These are phyloP conservation scores for Hoplias malabaricus DNA, from an alignment of 2,113 vertebrate species.

Conservation along the genomic window DNA sequence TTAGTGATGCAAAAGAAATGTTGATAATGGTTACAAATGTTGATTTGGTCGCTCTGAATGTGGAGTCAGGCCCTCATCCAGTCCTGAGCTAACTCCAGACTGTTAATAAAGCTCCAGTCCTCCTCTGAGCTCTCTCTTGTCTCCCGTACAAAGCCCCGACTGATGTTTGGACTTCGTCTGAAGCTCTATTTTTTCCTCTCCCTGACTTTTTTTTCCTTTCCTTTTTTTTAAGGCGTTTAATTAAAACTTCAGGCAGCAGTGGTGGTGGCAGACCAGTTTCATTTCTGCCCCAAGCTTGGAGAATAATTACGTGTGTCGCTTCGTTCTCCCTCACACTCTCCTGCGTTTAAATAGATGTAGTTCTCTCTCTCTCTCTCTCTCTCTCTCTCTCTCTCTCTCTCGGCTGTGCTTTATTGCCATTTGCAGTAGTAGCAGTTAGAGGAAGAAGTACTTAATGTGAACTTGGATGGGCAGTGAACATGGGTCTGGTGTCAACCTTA, in stretches of 20 bases:
- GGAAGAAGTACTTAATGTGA: constrained; percentile 11
- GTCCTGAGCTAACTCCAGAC: not conserved
- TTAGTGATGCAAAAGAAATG: too few relatives aligned
- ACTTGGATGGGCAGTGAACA: not conserved
- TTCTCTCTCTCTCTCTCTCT: constrained; percentile 26
- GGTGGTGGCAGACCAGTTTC: constrained; percentile 34
- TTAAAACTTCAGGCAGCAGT: constrained; percentile 44
- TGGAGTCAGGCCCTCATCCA: not conserved
- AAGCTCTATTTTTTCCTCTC: constrained; percentile 19
- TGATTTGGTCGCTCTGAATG: not conserved
- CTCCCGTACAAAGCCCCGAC: not conserved
- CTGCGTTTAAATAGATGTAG: constrained; percentile 48
- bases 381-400: constrained; percentile 15
- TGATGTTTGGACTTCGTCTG: constrained; percentile 27
- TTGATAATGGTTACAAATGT: not conserved
- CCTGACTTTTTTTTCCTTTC: constrained; percentile 18
- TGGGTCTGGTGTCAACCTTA: not conserved
- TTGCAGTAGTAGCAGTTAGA: constrained; percentile 30
- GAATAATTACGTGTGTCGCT: constrained; percentile 45
- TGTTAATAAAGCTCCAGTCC: not conserved
- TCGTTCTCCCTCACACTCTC: not conserved
- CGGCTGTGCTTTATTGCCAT: constrained; percentile 16
- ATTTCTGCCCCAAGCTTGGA: constrained; percentile 31
- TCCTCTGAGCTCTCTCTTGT: not conserved
- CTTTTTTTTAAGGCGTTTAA: constrained; percentile 48